A percentile compares a stretch with the other conserved stretches of the same genome.
phyloP scores from a whole-genome alignment of 2,113 vertebrate species.

The Elephas maximus region DNA sequence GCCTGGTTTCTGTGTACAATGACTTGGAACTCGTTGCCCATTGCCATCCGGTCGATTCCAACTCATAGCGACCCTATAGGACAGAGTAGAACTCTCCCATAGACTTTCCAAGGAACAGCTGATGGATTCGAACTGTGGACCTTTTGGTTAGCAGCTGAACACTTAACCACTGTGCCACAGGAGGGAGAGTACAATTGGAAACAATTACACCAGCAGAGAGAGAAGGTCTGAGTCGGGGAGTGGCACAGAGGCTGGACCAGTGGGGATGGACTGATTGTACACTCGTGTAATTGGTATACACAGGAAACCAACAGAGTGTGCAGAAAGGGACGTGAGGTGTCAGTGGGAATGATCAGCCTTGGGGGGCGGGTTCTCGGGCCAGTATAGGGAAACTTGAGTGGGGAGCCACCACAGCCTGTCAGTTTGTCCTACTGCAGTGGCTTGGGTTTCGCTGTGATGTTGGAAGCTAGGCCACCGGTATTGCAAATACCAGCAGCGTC shows the following conservation, averaged over 20 bases:
- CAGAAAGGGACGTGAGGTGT: not conserved
- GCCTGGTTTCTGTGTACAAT: not conserved
- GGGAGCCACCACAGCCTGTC: not conserved
- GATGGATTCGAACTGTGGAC: no score
- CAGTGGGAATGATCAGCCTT: not conserved
- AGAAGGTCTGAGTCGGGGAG: not conserved
- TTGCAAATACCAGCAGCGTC: no score
- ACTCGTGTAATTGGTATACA: no score
- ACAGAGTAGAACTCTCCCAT: no score
- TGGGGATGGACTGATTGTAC: not conserved
- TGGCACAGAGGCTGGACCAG: not conserved
- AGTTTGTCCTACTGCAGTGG: not conserved
- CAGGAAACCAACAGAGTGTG: rapidly evolving
- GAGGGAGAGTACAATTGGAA: not conserved
- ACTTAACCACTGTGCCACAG: no score
- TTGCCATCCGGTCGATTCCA: no score
- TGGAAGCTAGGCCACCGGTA: no score
- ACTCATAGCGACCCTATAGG: no score
- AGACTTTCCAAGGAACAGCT: no score
- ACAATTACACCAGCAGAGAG: not conserved
- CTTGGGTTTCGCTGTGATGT: not conserved
- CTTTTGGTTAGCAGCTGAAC: no score
- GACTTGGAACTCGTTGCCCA: no score
- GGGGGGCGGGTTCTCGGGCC: not conserved
- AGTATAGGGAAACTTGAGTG: no score